Evolutionary conservation across 2,113 vertebrate species (phyloP), one percentile per base, ranked within the genome.

Genomic region (Pseudorhombus dupliciocellatus): DNA sequence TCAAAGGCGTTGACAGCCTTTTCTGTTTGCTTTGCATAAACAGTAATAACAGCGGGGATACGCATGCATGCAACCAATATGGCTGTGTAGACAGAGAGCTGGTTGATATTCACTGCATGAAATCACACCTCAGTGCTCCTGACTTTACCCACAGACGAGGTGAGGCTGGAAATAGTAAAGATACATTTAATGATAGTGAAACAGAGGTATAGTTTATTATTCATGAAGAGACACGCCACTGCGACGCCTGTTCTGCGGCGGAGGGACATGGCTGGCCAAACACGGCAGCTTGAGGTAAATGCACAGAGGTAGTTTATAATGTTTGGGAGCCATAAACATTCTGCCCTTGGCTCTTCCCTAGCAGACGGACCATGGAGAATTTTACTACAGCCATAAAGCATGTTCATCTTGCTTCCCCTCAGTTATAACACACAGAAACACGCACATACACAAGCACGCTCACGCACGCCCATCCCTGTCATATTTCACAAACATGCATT

Each of bases 341-440:
- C 87, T 93, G 93, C 92, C 93, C 93, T 93, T 93, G 91, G 91
- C 90, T 93, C 89, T 91, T 92, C 89, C 89, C 80, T 73, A 92
- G 85, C 91, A 92, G 90, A 92, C 90, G 90, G 91, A 92, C 89
- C 89, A 88, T 93, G 87, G 90, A 91, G 81, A 86, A 87, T 93
- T 93, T 93, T 93, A 94, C 82, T 88, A 86, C 88, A 59, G 77
- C 87, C 78, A 93, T 94, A 93, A 93, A 94, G 84, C 87, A 93
- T 88, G 87, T 90, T 89, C 91, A 91, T 92, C 90, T 82, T 67
- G 83, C 79, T 62, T 81, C 79, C 70, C 54, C 75, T 81, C 84
- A 68, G 67, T 86, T 89, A 84, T 75, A 85, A 81, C 77, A 82
- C 79, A 75, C 74, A 74, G 34, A 80, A 71, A 60, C 76, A 77